These are phyloP conservation scores for Drosophila pseudoobscura DNA, from an alignment of 1,140 invertebrate genomes.

Conservation along the genomic window DNA sequence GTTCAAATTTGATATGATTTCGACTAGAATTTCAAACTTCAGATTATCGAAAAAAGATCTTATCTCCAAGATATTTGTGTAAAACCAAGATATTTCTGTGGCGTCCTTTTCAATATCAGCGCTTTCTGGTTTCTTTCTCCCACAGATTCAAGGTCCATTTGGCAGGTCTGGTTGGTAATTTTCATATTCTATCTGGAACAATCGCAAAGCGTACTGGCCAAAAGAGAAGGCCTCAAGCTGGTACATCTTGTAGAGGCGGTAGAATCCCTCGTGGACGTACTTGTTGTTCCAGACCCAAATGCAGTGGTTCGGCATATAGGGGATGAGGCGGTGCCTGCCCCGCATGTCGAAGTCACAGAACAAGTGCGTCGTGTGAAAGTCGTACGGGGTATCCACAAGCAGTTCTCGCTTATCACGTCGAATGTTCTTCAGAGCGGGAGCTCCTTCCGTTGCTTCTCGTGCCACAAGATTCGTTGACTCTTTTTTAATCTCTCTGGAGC, in stretches of 20 bases:
- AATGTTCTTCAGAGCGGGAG: neutral
- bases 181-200: neutral
- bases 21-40: no score
- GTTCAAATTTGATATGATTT: no score
- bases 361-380: constrained; percentile 21
- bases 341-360: constrained; percentile 28
- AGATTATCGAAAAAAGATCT: no score
- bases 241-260: constrained; percentile 19
- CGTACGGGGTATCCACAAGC: neutral
- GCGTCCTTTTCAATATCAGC: no score
- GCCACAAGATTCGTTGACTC: no score
- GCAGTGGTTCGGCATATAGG: constrained; percentile 28
- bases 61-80: no score
- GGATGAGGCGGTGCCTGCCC: neutral
- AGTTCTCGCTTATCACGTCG: constrained; percentile 13
- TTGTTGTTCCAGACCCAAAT: constrained; percentile 23
- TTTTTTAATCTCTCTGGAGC: no score
- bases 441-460: no score
- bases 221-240: constrained; percentile 15
- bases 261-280: constrained; percentile 17
- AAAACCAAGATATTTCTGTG: no score
- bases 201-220: constrained; percentile 1
- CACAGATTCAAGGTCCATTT: no score
- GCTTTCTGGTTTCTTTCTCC: no score
- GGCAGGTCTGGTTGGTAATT: no score